phyloP scores from a whole-genome alignment of 53 echinoderm and acorn worm genomes.

The Patiria pectinifera region DNA sequence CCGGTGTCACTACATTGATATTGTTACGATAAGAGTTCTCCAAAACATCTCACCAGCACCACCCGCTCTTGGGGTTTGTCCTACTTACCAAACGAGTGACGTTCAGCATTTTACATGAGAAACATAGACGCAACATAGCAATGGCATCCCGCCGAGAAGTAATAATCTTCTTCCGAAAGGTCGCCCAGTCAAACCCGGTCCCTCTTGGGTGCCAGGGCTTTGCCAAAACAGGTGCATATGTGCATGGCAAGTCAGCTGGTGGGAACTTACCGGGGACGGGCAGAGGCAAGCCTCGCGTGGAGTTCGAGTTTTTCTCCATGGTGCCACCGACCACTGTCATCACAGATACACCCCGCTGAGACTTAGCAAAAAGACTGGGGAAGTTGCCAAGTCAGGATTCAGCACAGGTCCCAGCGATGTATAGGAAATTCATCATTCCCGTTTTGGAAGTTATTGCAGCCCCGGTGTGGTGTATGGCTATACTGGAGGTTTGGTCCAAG shows the following conservation, averaged over 20 bases:
- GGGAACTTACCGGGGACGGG: conserved; percentile 61
- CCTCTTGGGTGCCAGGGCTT: conserved; percentile 19
- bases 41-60: not conserved
- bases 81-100: not conserved
- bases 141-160: conserved; percentile 23
- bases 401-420: conserved; percentile 16
- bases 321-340: conserved; percentile 51
- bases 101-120: not conserved
- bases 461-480: not conserved
- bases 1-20: not conserved
- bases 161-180: conserved; percentile 22
- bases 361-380: not conserved
- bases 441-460: not conserved
- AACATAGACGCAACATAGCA: not conserved
- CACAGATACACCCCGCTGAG: conserved; percentile 30
- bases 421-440: conserved; percentile 39
- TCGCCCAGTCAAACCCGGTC: conserved; percentile 19
- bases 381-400: conserved; percentile 37
- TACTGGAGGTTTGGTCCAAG: not conserved
- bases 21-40: not conserved
- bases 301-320: conserved; percentile 64
- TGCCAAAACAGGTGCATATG: not conserved
- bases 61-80: not conserved
- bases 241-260: not conserved
- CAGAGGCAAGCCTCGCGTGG: conserved; percentile 50